Percentiles rank a stretch among this genome's conserved stretches.
These are phyloP conservation scores for Agonopterix heracliana DNA, from an alignment of 2,888 invertebrate species.

Conservation along the genomic window DNA sequence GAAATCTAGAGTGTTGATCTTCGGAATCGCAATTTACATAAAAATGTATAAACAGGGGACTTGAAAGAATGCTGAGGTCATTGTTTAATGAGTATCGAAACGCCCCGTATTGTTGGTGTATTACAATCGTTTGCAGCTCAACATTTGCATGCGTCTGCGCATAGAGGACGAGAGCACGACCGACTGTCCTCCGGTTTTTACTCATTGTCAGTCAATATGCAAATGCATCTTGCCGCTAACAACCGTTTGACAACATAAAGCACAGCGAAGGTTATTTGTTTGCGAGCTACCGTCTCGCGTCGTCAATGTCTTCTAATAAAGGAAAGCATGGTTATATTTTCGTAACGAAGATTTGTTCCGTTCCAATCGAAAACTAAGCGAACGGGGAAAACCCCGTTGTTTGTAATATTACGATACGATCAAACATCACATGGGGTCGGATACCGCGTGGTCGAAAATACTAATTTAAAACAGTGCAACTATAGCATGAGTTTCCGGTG, in stretches of 20 bases:
- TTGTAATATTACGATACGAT: too few relatives aligned
- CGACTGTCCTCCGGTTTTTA: conserved; percentile 46
- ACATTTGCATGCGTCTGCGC: conserved; percentile 53
- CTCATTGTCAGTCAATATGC: conserved; percentile 55
- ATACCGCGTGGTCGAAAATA: too few relatives aligned
- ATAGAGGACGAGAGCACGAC: conserved; percentile 26
- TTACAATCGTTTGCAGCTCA: conserved; percentile 33
- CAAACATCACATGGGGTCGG: too few relatives aligned
- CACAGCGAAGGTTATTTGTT: conserved; percentile 29
- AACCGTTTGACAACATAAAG: conserved; percentile 29
- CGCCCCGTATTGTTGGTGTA: conserved; percentile 19
- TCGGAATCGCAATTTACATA: conserved; percentile 1
- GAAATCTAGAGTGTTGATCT: background rate
- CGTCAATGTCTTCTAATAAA: background rate
- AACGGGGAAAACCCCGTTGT: background rate
- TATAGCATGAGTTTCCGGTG: conserved; percentile 8
- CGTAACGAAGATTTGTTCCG: background rate
- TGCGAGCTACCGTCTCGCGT: conserved; percentile 6
- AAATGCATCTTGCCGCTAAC: conserved; percentile 41
- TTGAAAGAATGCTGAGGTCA: conserved; percentile 1
- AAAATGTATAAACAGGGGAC: background rate
- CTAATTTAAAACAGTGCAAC: background rate
- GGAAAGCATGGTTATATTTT: background rate
- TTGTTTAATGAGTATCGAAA: conserved; percentile 13
- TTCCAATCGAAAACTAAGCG: background rate